Percentiles rank a stretch among this genome's conserved stretches.
phyloP scores from a whole-genome alignment of 1,140 invertebrate species.

The Aphelinus certus region DNA sequence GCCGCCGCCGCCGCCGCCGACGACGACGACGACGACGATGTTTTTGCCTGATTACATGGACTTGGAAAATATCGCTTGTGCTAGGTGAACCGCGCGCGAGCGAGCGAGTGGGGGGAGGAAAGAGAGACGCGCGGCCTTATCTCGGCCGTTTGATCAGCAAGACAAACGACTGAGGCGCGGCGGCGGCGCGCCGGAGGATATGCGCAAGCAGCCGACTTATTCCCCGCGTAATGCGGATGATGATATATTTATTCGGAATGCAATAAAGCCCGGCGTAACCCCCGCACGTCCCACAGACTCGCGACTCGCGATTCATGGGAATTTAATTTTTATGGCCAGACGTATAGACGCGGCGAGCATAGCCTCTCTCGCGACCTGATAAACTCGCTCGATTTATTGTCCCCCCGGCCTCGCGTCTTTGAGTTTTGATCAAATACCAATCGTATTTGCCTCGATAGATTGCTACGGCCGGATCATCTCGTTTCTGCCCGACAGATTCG shows the following conservation, averaged over 20 bases:
- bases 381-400: no score
- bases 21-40: slow-evolving; percentile 4
- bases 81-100: slow-evolving; percentile 14
- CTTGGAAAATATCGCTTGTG: slow-evolving; percentile 21
- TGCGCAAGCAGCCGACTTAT: slow-evolving; percentile 16
- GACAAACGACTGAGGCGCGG: slow-evolving; percentile 5
- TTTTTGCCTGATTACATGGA: slow-evolving; percentile 34
- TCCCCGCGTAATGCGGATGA: slow-evolving; percentile 31
- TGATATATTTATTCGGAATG: slow-evolving; percentile 35
- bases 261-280: slow-evolving; percentile 13
- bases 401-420: no score
- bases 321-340: slow-evolving; percentile 31
- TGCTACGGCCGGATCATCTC: no score
- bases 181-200: no score
- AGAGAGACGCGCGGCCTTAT: slow-evolving; percentile 3
- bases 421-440: no score
- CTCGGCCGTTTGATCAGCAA: slow-evolving; percentile 30
- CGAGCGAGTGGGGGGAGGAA: background rate
- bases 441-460: no score
- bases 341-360: background rate
- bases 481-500: no score
- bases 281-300: background rate
- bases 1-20: background rate
- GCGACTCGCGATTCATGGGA: slow-evolving; percentile 19
- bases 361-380: no score